Evolutionary conservation across 2,113 vertebrate genomes (phyloP).

Genomic region (Porphyrio hochstetteri): DNA sequence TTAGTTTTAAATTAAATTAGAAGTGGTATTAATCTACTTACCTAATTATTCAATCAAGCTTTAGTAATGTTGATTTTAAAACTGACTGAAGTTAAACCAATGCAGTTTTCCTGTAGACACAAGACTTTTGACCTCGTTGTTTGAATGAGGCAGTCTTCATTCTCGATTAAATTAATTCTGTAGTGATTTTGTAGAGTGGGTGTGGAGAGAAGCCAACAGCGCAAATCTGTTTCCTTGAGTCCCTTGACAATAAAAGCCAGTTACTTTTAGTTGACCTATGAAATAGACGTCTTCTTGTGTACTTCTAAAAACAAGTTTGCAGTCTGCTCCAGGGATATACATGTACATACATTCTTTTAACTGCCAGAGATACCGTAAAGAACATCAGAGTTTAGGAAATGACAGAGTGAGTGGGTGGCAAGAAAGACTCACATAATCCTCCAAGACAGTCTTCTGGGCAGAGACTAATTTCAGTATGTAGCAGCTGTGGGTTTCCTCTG

Average conservation of each 20-base stretch:
- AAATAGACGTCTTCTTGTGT: neutral
- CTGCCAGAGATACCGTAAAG: neutral
- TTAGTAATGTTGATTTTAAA: neutral
- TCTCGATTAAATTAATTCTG: neutral
- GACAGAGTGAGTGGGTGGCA: neutral
- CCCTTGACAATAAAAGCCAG: neutral
- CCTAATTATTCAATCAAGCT: conserved; percentile 16
- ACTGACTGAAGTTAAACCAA: neutral
- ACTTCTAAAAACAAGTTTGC: neutral
- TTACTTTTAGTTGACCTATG: neutral
- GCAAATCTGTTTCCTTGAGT: neutral
- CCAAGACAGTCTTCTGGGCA: neutral
- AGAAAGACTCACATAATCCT: neutral
- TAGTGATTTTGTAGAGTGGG: neutral
- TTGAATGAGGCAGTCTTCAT: neutral
- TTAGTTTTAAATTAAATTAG: conserved; percentile 25
- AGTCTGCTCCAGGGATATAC: neutral
- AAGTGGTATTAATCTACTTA: conserved; percentile 11
- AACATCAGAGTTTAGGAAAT: conserved; percentile 37
- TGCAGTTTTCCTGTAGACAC: neutral
- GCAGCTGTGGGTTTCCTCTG: neutral
- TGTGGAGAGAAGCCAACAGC: neutral
- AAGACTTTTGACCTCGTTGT: conserved; percentile 3
- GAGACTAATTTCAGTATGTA: neutral
- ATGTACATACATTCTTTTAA: neutral